Evolutionary conservation across 2,888 invertebrate genomes (phyloP), one percentile per base, ranked within the genome.

Genomic region (Hypsopygia costalis): DNA sequence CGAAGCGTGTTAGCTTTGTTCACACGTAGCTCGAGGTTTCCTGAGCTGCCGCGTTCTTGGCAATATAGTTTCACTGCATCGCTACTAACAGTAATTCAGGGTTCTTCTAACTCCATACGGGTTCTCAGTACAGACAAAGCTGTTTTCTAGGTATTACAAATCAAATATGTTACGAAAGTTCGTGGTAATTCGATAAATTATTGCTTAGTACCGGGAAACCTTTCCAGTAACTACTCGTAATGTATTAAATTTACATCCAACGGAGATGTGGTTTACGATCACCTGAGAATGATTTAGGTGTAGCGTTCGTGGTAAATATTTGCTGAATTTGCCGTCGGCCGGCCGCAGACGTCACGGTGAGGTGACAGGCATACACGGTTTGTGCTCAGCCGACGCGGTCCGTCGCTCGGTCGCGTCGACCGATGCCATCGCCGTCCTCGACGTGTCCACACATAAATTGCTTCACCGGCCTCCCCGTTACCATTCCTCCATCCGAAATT

Each of bases 391-490:
- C 49, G 42, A 36, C 16, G 16, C 16, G 16, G 3, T 16, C 16
- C 16, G 16, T 16, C 16, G 16, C 16, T 16, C 16, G 39, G 37
- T 36, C 39, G 42, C 38, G 44, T 39, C 41, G 39, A 30, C 44
- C 40, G 34, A 50, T 57, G 50, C 25, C 49, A 39, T 46, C 44
- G 45, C 49, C 16, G 4, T 48, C 53, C 46, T 58, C 51, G 27
- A 60, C 70, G 70, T 68, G 70, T 52, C 62, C 71, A 60, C 69
- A 72, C 77, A 77, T 78, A 78, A 76, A 77, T 74, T 65, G 60
- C 56, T 55, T 51, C 57, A 56, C 53, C 47, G 51, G 42, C 58
- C 54, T 41, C 52, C 56, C 42, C 52, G 50, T 55, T 58, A 63
- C 68, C 62, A 63, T 67, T 67, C 58, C 67, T 55, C 63, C 58